phyloP scores from a whole-genome alignment of 2,797 vertebrate genomes.

The Apogon hyalosoma region DNA sequence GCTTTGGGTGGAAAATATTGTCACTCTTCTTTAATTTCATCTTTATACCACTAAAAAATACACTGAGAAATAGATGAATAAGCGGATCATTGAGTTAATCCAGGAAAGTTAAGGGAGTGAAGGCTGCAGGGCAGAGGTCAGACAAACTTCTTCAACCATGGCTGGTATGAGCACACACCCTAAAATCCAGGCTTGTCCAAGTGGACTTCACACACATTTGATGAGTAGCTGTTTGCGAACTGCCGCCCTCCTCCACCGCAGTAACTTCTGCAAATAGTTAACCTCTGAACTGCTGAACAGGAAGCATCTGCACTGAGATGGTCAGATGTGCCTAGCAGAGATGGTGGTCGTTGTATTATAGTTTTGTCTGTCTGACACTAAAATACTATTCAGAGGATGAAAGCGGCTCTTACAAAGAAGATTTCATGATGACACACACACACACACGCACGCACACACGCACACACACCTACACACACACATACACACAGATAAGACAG shows the following conservation, averaged over 20 bases:
- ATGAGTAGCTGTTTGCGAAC: constrained; percentile 8
- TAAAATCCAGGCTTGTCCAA: not conserved
- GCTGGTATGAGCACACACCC: constrained; percentile 18
- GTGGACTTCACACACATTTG: constrained; percentile 21
- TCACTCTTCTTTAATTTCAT: not conserved
- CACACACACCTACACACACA: constrained; percentile 3
- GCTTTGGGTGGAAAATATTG: not conserved
- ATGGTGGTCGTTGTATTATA: constrained; percentile 1
- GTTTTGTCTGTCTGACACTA: not conserved
- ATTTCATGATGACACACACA: constrained; percentile 13
- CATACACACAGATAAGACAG: constrained; percentile 18
- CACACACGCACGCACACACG: not conserved
- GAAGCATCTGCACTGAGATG: constrained; percentile 5
- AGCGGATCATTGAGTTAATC: not conserved
- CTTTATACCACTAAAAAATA: not conserved
- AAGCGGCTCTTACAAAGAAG: constrained; percentile 14
- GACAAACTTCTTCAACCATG: constrained; percentile 1
- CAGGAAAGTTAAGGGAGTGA: not conserved
- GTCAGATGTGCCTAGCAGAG: not conserved
- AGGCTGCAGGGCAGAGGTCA: constrained; percentile 12
- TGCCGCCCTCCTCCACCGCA: not conserved
- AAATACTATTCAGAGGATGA: constrained; percentile 18
- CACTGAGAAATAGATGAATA: not conserved
- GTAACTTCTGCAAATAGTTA: constrained; percentile 30
- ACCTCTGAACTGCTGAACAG: constrained; percentile 33